Percentiles rank a stretch among this genome's conserved stretches.
phyloP scores from a whole-genome alignment of 2,113 vertebrate species.

The Eubucco bourcierii region DNA sequence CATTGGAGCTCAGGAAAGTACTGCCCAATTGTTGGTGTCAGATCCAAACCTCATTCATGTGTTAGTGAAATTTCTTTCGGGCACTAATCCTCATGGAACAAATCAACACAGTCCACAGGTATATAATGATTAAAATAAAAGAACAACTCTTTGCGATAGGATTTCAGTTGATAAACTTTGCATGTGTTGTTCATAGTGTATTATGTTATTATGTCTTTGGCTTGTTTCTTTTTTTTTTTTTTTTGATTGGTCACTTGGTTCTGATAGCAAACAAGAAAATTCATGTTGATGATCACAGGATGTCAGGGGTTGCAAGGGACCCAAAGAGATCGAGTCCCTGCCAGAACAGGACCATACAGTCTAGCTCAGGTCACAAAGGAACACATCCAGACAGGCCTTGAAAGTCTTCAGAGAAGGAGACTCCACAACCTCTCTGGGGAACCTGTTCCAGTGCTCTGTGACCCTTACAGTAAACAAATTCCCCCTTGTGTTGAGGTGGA shows the following conservation, averaged over 20 bases:
- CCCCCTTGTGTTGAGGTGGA: too few relatives aligned
- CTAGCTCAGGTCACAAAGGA: too few relatives aligned
- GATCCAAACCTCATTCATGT: conserved; percentile 95
- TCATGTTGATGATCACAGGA: background rate
- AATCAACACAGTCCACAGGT: conserved; percentile 97
- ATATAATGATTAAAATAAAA: conserved; percentile 4
- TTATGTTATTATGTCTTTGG: background rate
- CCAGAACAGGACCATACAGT: too few relatives aligned
- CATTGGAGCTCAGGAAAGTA: conserved; percentile 90
- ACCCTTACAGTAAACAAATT: too few relatives aligned
- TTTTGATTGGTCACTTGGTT: background rate
- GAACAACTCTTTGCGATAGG: background rate
- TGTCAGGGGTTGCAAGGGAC: too few relatives aligned
- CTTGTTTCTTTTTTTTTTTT: background rate
- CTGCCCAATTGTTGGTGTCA: conserved; percentile 95
- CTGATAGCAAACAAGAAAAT: background rate
- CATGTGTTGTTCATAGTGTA: background rate
- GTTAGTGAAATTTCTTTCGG: conserved; percentile 96
- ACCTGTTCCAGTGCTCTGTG: too few relatives aligned
- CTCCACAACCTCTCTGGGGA: too few relatives aligned
- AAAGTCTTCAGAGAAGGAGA: too few relatives aligned
- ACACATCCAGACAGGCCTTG: too few relatives aligned
- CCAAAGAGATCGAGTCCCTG: too few relatives aligned
- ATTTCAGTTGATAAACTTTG: background rate
- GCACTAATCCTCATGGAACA: conserved; percentile 92